phyloP scores from a whole-genome alignment of 2,797 vertebrate genomes.

The Arnoldichthys spilopterus region DNA sequence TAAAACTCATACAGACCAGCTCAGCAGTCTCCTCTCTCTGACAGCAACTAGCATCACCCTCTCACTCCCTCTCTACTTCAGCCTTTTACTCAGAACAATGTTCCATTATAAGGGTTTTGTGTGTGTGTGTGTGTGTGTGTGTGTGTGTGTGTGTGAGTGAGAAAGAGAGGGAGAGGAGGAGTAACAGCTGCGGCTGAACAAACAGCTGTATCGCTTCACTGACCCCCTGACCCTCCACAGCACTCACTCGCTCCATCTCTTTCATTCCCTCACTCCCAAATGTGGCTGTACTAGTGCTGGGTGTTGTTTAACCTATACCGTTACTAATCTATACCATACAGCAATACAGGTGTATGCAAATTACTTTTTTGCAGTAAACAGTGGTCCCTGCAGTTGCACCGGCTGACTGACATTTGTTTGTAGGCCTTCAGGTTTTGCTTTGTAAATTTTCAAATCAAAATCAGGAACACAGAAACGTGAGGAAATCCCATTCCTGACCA shows the following conservation, averaged over 20 bases:
- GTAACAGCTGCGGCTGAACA: constrained; percentile 78
- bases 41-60: background rate
- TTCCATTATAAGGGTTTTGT: constrained; percentile 60
- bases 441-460: no score
- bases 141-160: constrained; percentile 23
- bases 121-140: constrained; percentile 55
- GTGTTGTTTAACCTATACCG: background rate
- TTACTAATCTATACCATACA: background rate
- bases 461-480: no score
- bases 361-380: no score
- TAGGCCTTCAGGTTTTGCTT: no score
- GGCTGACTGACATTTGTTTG: no score
- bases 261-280: constrained; percentile 51
- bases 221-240: constrained; percentile 30
- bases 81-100: constrained; percentile 67
- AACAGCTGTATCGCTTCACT: constrained; percentile 78
- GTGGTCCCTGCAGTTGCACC: no score
- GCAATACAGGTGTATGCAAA: no score
- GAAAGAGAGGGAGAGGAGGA: constrained; percentile 51
- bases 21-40: background rate
- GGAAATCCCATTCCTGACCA: no score
- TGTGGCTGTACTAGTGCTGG: background rate
- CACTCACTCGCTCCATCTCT: background rate
- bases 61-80: background rate
- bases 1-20: background rate